These are phyloP conservation scores for Odontesthes bonariensis DNA, from an alignment of 2,113 vertebrate genomes.

Conservation along the genomic window DNA sequence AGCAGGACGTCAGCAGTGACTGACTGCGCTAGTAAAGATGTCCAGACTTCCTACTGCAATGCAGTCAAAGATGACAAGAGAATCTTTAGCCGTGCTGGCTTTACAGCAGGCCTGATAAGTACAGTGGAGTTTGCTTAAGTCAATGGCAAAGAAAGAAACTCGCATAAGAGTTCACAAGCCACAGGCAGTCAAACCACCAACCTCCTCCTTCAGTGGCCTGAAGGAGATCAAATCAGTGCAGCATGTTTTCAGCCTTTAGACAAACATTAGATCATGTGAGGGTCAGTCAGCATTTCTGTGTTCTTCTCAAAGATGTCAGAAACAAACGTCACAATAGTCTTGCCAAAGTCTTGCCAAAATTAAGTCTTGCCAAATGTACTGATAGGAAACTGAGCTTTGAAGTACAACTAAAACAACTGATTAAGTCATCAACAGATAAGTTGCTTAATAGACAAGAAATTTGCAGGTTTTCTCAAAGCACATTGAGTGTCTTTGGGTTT, in stretches of 20 bases:
- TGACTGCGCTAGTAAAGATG: constrained; percentile 18
- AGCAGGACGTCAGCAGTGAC: constrained; percentile 31
- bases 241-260: not conserved
- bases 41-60: constrained; percentile 55
- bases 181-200: not conserved
- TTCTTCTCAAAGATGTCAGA: not conserved
- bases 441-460: too few species aligned
- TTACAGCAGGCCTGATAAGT: constrained; percentile 7
- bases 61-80: constrained; percentile 51
- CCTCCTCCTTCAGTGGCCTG: constrained; percentile 11
- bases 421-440: too few species aligned
- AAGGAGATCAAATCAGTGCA: constrained; percentile 13
- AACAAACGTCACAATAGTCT: not conserved
- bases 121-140: constrained; percentile 12
- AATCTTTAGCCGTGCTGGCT: constrained; percentile 32
- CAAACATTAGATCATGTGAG: not conserved
- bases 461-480: too few species aligned
- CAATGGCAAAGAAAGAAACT: constrained; percentile 23
- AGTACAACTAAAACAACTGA: not conserved
- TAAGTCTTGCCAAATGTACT: not conserved
- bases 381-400: not conserved
- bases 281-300: constrained; percentile 7
- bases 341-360: rapidly evolving
- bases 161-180: not conserved
- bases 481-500: too few species aligned